phyloP scores from a whole-genome alignment of 2,888 invertebrate genomes.

The Conops quadrifasciatus region DNA sequence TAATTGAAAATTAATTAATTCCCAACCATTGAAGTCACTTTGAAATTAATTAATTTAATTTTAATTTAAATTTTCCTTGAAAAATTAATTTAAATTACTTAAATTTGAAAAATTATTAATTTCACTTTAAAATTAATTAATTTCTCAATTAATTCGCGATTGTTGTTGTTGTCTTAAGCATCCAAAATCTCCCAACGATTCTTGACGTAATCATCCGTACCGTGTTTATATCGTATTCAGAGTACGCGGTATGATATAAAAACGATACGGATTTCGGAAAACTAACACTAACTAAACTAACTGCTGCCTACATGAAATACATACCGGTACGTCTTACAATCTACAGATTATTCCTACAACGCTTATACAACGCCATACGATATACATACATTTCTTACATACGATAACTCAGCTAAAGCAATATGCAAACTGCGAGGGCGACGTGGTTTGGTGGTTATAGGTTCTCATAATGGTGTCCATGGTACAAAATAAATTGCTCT shows the following conservation, averaged over 20 bases:
- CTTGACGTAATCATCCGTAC: too few relatives aligned
- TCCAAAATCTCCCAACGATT: too few relatives aligned
- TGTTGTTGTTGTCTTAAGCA: neutral
- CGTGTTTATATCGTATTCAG: too few relatives aligned
- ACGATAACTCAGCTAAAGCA: conserved; percentile 50
- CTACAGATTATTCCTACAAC: too few relatives aligned
- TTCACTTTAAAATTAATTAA: neutral
- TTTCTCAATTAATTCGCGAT: neutral
- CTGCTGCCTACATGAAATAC: conserved; percentile 6
- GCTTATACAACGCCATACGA: neutral
- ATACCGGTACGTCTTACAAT: conserved; percentile 1
- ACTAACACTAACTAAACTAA: too few relatives aligned
- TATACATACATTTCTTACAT: conserved; percentile 15
- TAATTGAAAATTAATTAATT: conserved; percentile 26
- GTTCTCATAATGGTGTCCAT: conserved; percentile 60
- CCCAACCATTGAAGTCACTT: too few relatives aligned
- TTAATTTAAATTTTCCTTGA: too few relatives aligned
- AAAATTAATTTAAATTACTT: neutral
- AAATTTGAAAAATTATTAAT: conserved; percentile 27
- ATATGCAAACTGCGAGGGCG: conserved; percentile 52
- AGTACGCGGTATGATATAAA: too few relatives aligned
- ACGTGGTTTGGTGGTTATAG: conserved; percentile 56
- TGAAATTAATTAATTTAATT: neutral
- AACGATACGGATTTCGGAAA: too few relatives aligned
- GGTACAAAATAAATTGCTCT: conserved; percentile 54